phyloP scores from a whole-genome alignment of 2,888 invertebrate genomes.

The Orchesella flavescens region DNA sequence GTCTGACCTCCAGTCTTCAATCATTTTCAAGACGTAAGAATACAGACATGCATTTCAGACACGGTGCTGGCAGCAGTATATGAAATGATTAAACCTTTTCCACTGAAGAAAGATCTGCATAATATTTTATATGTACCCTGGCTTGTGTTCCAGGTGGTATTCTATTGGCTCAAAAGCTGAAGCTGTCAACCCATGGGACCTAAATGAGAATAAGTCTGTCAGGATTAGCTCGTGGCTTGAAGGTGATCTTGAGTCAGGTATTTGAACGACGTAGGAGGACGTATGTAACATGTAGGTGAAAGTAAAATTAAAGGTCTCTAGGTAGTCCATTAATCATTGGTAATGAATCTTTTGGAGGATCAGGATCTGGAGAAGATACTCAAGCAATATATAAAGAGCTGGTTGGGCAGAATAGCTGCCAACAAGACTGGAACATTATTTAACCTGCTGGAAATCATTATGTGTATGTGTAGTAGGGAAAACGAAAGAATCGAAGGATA shows the following conservation, averaged over 20 bases:
- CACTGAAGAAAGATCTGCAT: background rate
- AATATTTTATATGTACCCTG: background rate
- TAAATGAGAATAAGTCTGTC: background rate
- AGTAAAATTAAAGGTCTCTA: constrained; percentile 54
- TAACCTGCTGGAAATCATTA: too few species aligned
- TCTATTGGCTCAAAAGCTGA: background rate
- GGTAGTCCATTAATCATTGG: constrained; percentile 60
- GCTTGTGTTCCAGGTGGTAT: background rate
- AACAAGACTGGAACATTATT: too few species aligned
- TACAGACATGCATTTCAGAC: background rate
- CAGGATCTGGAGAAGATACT: too few species aligned
- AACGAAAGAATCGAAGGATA: too few species aligned
- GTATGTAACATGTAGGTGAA: constrained; percentile 48
- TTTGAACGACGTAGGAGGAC: too few species aligned
- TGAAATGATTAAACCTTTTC: background rate
- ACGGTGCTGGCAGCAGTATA: background rate
- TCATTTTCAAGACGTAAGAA: too few species aligned
- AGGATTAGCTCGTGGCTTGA: background rate
- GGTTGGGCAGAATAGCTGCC: background rate
- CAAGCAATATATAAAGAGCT: constrained; percentile 16
- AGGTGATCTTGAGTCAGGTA: constrained; percentile 1
- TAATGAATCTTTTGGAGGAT: constrained; percentile 46
- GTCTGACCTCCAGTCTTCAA: constrained; percentile 5
- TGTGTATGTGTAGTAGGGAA: too few species aligned
- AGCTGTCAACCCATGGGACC: constrained; percentile 22